Base-by-base conservation (phyloP, 2,888 invertebrate genomes). In the Germaria angustata region DNA sequence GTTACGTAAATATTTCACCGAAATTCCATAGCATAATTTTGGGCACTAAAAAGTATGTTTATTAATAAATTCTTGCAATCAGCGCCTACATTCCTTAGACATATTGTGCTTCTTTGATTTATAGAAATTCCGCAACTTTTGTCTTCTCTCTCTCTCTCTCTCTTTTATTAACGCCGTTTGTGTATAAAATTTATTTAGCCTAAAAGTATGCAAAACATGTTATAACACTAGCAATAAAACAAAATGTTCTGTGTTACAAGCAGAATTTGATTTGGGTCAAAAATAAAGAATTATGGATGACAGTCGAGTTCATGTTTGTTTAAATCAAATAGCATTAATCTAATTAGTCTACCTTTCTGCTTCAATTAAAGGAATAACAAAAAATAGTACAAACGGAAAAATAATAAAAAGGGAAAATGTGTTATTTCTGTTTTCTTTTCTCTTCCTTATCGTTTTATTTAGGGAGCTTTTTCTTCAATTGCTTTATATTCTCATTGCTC, bases 291-390 rank as follows among this genome's bases (percentile, higher is more conserved):
- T 68, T 68, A 59, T 59, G 28, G 36, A 49, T 39, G 39, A 13
- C 49, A 76, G 39, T 55, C 53, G 34, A 17, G 17, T 9, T 36
- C 13, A 46, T 46, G 66, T 51, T 51, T 36, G 59, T 59, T 44
- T 32, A 63, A 55, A 63, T 51, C 57, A 69, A 78, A 69, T 53
- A 69, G 46, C 78, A 81, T 81, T 78, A 78, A 81, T 59, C 75
- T 78, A 81, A 81, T 81, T 81, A 81, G 61, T 69, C 49, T 55
- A 72, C 53, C 72, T 72, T 72, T 65, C 22, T 24, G 32, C 39
- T 34, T 57, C 65, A 24, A 41, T 32, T 41, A 13, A 13, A 24
- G 2, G 13, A 34, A 51, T 8, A 8, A 28, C 34, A 20, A 22
- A 53, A n/a, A n/a, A n/a, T n/a, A n/a, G n/a, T n/a, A 41, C 17